Percentiles rank a stretch among this genome's conserved stretches.
These are phyloP conservation scores for Holotrichia oblita DNA, from an alignment of 1,140 invertebrate genomes.

Conservation along the genomic window DNA sequence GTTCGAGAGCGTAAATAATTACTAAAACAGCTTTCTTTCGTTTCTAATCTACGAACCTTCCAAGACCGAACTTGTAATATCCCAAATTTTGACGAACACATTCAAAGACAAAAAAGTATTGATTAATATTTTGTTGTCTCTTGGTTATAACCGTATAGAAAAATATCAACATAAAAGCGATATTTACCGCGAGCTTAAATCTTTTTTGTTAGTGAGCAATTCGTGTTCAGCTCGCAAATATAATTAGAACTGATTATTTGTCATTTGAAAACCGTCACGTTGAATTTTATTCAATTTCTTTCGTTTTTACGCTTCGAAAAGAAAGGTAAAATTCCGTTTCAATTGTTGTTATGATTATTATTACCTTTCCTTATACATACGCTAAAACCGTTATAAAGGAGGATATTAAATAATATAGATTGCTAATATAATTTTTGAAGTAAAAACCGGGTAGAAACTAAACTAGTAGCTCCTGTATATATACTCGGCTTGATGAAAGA, in stretches of 20 bases:
- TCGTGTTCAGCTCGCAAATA: background rate
- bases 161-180: background rate
- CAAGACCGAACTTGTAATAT: no score
- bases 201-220: background rate
- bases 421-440: no score
- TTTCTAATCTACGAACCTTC: no score
- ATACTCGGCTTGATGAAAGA: background rate
- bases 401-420: no score
- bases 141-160: background rate
- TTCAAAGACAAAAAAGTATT: no score
- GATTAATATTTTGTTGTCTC: background rate
- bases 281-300: conserved; percentile 8
- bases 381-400: background rate
- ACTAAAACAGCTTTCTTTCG: no score
- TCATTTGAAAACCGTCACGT: conserved; percentile 6
- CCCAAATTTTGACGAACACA: no score
- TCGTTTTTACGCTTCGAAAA: conserved; percentile 19
- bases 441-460: background rate
- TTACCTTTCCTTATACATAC: background rate
- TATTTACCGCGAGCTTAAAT: background rate
- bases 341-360: background rate
- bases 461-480: background rate
- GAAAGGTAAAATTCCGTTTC: conserved; percentile 3
- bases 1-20: no score
- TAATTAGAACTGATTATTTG: background rate